These are phyloP conservation scores for Dexiosoma caninum DNA, from an alignment of 2,888 invertebrate species.

Conservation along the genomic window DNA sequence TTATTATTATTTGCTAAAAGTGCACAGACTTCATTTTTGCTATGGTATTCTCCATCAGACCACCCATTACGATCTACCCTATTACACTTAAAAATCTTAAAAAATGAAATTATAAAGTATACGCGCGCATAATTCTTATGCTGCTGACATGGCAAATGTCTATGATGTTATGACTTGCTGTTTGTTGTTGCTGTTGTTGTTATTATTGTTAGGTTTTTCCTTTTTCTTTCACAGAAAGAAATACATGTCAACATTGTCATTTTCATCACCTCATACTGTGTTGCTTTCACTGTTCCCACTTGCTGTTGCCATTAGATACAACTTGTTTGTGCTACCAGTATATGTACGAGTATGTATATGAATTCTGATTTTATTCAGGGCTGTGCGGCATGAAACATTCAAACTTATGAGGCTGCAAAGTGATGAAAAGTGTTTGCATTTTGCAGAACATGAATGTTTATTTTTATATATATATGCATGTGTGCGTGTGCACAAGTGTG, in stretches of 20 bases:
- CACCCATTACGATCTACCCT: conserved; percentile 36
- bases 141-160: conserved; percentile 60
- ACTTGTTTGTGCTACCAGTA: background rate
- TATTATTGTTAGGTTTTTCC: too few species aligned
- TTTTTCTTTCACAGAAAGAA: conserved; percentile 12
- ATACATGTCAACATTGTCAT: conserved; percentile 58
- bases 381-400: conserved; percentile 26
- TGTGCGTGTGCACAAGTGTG: background rate
- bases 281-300: conserved; percentile 14
- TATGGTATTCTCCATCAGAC: background rate
- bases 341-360: too few species aligned
- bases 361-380: conserved; percentile 2
- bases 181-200: background rate
- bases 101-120: conserved; percentile 34
- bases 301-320: conserved; percentile 4
- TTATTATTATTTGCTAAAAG: conserved; percentile 5
- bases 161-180: conserved; percentile 45
- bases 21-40: background rate
- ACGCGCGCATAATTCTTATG: conserved; percentile 57
- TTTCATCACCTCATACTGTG: conserved; percentile 60
- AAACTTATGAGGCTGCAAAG: conserved; percentile 44
- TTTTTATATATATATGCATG: background rate
- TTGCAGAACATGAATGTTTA: conserved; percentile 22
- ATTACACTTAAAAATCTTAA: conserved; percentile 9
- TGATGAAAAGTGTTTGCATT: conserved; percentile 56